Evolutionary conservation across 2,797 vertebrate genomes (phyloP).

Genomic region (Eulemur mongoz): DNA sequence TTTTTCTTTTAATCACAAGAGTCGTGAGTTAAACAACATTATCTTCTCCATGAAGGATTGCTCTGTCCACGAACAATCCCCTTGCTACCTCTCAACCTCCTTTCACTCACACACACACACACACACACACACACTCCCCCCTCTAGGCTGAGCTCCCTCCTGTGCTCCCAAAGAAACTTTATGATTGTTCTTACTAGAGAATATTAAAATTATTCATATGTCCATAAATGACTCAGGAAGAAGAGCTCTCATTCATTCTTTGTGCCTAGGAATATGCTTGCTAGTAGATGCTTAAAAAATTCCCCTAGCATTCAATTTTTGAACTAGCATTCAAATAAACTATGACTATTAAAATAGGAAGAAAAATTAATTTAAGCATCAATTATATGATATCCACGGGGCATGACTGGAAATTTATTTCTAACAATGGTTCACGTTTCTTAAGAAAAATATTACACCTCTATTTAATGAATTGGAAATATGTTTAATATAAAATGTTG

Average conservation of each 20-base stretch:
- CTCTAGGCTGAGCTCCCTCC: not conserved
- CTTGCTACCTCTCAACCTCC: not conserved
- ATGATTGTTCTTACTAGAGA: not conserved
- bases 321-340: slow-evolving; percentile 19
- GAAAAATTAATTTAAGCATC: slow-evolving; percentile 49
- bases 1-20: not conserved
- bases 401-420: slow-evolving; percentile 24
- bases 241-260: not conserved
- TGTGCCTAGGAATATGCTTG: not conserved
- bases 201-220: not conserved
- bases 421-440: not conserved
- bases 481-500: slow-evolving; percentile 84
- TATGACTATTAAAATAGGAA: not conserved
- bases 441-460: slow-evolving; percentile 65
- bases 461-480: slow-evolving; percentile 68
- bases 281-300: not conserved
- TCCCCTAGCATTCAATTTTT: not conserved
- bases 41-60: not conserved
- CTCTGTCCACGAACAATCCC: not conserved
- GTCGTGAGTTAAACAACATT: slow-evolving; percentile 10
- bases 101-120: not conserved
- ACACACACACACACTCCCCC: not conserved
- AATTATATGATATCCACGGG: not conserved
- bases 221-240: slow-evolving; percentile 21
- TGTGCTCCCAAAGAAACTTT: not conserved